Percentiles rank a stretch among this genome's conserved stretches.
Evolutionary conservation across 2,113 vertebrate species (phyloP).

Genomic region (Oceanodroma tethys): DNA sequence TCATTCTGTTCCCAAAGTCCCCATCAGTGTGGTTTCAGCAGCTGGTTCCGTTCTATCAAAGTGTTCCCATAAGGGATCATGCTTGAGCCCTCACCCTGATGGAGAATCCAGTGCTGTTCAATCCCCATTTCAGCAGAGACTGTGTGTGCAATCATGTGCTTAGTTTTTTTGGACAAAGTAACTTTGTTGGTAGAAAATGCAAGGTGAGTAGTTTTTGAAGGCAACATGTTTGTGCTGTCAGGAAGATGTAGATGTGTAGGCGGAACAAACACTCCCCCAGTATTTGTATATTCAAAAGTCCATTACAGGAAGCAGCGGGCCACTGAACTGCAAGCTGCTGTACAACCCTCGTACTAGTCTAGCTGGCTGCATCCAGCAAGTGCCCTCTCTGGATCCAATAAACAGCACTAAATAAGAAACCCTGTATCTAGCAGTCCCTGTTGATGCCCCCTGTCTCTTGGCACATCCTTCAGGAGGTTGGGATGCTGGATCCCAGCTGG

Average conservation of each 20-base stretch:
- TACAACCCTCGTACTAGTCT: not conserved
- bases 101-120: not conserved
- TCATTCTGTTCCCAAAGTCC: not conserved
- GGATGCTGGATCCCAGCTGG: not conserved
- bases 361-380: not conserved
- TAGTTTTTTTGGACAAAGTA: not conserved
- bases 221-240: not conserved
- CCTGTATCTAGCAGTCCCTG: not conserved
- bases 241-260: not conserved
- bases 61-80: not conserved
- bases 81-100: not conserved
- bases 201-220: not conserved
- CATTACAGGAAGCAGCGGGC: not conserved
- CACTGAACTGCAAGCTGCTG: not conserved
- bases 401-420: not conserved
- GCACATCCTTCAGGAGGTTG: not conserved
- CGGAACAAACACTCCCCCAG: fast-evolving
- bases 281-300: not conserved
- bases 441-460: not conserved
- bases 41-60: not conserved
- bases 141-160: not conserved
- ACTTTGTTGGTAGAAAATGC: not conserved
- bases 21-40: not conserved
- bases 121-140: not conserved
- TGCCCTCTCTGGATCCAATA: not conserved